Conservation (phyloP, 2,888 invertebrate genomes). For the Ischnus inquisitorius region DNA sequence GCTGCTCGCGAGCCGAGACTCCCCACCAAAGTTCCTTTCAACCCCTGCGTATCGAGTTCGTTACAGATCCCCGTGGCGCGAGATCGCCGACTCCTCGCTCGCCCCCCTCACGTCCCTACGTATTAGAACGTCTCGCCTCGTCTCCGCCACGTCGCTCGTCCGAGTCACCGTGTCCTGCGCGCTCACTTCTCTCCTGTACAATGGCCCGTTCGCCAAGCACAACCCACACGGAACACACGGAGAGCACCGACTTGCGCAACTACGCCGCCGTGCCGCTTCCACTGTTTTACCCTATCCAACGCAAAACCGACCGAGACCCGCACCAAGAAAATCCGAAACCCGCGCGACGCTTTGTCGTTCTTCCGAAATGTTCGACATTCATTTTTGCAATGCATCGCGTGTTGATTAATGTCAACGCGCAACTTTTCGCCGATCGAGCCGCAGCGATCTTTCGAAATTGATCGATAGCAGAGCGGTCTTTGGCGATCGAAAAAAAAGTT, state of each 20-base stretch:
- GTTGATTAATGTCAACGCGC: no score
- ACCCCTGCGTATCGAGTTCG: slow-evolving; percentile 82
- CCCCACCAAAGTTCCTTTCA: slow-evolving; percentile 70
- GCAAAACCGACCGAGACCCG: neutral
- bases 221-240: neutral
- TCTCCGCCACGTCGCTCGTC: slow-evolving; percentile 21
- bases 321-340: neutral
- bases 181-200: slow-evolving; percentile 43
- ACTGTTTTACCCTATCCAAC: slow-evolving; percentile 9
- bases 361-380: no score
- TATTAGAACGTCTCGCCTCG: slow-evolving; percentile 48
- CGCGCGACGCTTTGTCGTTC: neutral
- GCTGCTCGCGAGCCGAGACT: slow-evolving; percentile 55
- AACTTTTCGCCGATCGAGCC: no score
- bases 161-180: slow-evolving; percentile 38
- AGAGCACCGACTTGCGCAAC: slow-evolving; percentile 69
- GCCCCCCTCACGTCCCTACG: slow-evolving; percentile 71
- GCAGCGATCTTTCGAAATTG: no score
- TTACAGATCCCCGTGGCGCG: slow-evolving; percentile 83
- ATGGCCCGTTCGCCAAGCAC: neutral
- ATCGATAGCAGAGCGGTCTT: no score
- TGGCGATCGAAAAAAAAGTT: no score
- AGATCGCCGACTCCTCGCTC: slow-evolving; percentile 79
- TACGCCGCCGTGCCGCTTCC: slow-evolving; percentile 22
- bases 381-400: no score